Conservation (phyloP, 2,113 vertebrate genomes). For the Leptobrachium leishanense region DNA sequence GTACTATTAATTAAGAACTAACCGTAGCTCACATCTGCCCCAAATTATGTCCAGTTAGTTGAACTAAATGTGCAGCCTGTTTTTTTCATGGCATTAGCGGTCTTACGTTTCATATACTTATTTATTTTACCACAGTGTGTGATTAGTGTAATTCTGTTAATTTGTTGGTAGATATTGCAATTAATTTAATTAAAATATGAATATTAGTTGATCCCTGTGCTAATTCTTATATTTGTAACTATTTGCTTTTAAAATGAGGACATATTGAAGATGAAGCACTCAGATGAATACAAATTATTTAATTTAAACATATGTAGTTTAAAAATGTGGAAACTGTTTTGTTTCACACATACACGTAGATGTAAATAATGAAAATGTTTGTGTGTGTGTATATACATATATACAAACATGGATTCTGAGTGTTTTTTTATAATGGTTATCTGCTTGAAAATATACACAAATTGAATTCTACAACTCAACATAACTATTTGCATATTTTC, state of each 20-base stretch:
- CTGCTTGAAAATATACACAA: no score
- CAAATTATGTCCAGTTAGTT: background rate
- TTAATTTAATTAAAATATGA: slow-evolving; percentile 25
- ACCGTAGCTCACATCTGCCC: background rate
- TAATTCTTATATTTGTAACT: slow-evolving; percentile 21
- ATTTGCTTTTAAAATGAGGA: slow-evolving; percentile 21
- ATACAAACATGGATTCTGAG: no score
- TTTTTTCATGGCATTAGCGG: background rate
- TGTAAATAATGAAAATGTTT: no score
- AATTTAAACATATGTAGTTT: background rate
- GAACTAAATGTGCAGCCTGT: slow-evolving; percentile 6
- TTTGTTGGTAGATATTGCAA: slow-evolving; percentile 16
- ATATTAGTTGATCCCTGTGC: slow-evolving; percentile 24
- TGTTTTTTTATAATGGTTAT: no score
- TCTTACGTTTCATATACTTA: slow-evolving; percentile 19
- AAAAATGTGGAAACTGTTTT: background rate
- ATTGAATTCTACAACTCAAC: no score
- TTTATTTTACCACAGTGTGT: slow-evolving; percentile 31
- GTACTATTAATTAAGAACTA: background rate
- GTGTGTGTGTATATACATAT: no score
- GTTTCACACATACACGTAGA: no score
- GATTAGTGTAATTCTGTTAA: slow-evolving; percentile 24
- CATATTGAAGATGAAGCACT: slow-evolving; percentile 1
- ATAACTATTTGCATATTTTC: no score
- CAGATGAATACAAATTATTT: background rate